Conservation (phyloP, 2,113 vertebrate genomes). For the Jacana jacana region DNA sequence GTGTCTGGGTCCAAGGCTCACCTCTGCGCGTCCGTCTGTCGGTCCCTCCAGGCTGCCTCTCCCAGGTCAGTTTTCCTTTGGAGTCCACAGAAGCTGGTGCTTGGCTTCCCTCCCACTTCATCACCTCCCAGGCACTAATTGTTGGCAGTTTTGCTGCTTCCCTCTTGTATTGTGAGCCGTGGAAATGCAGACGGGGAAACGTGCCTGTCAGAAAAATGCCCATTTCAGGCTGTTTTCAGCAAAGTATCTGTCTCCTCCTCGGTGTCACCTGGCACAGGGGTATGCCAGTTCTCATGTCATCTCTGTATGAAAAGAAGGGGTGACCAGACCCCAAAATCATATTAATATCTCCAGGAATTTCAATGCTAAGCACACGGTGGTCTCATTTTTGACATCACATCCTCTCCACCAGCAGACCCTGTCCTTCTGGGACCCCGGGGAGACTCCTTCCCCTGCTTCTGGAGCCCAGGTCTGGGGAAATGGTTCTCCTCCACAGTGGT, state of each 20-base stretch:
- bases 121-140: background rate
- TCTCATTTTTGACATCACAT: background rate
- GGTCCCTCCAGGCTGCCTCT: background rate
- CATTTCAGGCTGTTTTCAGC: background rate
- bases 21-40: fast-evolving
- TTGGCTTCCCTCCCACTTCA: fast-evolving
- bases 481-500: background rate
- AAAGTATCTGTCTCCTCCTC: background rate
- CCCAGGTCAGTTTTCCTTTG: background rate
- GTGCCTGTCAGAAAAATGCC: background rate
- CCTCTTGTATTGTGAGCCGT: background rate
- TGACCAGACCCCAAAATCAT: background rate
- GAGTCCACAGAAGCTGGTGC: fast-evolving
- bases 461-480: background rate
- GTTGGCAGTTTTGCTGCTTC: background rate
- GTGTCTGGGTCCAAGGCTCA: fast-evolving
- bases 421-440: too few species aligned
- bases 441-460: background rate
- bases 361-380: fast-evolving
- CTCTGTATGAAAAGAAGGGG: background rate
- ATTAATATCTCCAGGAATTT: background rate
- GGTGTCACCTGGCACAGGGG: background rate
- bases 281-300: background rate
- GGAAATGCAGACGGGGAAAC: fast-evolving
- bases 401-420: background rate